Conservation (phyloP, 2,888 invertebrate species). For the Muschampia plurimacula region DNA sequence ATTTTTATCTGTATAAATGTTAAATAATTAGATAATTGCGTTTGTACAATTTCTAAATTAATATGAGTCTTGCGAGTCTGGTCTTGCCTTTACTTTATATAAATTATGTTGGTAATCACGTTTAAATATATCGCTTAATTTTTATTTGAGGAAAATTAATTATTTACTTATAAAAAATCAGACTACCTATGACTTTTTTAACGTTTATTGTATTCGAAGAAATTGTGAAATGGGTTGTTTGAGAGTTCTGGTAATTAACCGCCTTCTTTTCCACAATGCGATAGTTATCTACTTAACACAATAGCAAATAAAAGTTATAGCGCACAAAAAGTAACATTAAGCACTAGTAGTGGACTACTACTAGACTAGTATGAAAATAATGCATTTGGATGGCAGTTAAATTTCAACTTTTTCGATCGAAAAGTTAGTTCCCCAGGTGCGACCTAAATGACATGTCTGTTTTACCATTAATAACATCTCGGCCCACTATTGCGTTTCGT, state of each 20-base stretch:
- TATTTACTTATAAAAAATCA: no score
- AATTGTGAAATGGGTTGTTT: no score
- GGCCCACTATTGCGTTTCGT: constrained; percentile 10
- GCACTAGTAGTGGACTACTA: no score
- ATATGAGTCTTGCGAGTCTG: not conserved
- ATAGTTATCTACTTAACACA: no score
- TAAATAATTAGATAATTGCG: not conserved
- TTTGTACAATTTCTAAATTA: constrained; percentile 15
- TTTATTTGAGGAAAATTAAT: no score
- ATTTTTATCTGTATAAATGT: constrained; percentile 19
- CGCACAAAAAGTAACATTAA: no score
- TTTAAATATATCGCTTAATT: not conserved
- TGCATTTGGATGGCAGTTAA: not conserved
- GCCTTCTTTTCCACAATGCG: no score
- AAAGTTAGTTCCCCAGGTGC: constrained; percentile 2
- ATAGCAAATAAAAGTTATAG: no score
- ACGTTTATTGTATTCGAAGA: no score
- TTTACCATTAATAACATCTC: constrained; percentile 2
- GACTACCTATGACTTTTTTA: no score
- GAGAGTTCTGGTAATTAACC: no score
- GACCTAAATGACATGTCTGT: not conserved
- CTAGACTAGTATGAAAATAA: no score
- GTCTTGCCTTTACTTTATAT: not conserved
- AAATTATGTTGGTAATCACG: not conserved
- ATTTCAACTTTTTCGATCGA: not conserved